Conservation (phyloP, 2,113 vertebrate species). For the Callopanchax toddi region DNA sequence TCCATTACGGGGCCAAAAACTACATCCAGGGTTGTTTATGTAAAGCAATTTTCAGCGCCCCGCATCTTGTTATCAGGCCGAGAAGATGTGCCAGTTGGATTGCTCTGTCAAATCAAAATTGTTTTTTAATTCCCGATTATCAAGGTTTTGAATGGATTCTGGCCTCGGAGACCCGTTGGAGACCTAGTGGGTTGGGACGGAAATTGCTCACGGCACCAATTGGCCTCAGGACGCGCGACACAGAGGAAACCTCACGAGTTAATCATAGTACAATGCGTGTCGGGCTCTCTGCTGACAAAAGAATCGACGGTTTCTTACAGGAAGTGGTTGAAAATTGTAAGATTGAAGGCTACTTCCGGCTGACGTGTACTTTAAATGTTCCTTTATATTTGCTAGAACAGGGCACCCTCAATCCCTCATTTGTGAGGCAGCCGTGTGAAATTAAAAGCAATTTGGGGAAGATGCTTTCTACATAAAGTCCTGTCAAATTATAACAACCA, state of each 20-base stretch:
- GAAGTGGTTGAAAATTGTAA: not conserved
- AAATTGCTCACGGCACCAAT: conserved; percentile 61
- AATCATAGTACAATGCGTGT: conserved; percentile 57
- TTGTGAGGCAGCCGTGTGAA: conserved; percentile 16
- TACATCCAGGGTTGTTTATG: conserved; percentile 64
- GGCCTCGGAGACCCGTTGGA: conserved; percentile 36
- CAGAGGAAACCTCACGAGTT: conserved; percentile 58
- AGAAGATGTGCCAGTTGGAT: conserved; percentile 42
- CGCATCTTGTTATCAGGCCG: conserved; percentile 46
- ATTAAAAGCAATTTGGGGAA: conserved; percentile 22
- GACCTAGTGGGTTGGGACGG: conserved; percentile 48
- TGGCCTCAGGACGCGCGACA: conserved; percentile 51
- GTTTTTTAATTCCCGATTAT: conserved; percentile 68
- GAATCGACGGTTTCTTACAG: conserved; percentile 22
- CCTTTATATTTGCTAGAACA: not conserved
- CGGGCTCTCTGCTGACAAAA: conserved; percentile 39
- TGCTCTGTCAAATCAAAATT: conserved; percentile 44
- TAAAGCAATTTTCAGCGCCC: conserved; percentile 46
- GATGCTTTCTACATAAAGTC: conserved; percentile 32
- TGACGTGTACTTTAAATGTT: not conserved
- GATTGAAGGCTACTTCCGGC: not conserved
- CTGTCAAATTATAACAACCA: conserved; percentile 31
- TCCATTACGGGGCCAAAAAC: conserved; percentile 57
- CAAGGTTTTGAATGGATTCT: conserved; percentile 53
- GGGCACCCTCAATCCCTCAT: conserved; percentile 1